Conservation (phyloP, 2,113 vertebrate species). For the Elgaria multicarinata region DNA sequence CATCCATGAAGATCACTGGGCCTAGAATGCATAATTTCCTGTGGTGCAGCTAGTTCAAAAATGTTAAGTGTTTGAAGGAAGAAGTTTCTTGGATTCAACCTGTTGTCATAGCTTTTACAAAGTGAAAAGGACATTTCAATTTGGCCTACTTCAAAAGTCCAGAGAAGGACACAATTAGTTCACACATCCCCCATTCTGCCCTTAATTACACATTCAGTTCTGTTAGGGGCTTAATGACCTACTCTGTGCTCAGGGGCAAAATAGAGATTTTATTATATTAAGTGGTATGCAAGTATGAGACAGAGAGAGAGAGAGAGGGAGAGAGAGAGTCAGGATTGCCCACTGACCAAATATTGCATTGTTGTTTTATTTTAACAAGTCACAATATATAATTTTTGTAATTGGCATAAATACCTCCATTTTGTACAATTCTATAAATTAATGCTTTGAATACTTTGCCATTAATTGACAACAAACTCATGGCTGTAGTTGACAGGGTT, state of each 20-base stretch:
- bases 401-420: background rate
- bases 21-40: slow-evolving; percentile 32
- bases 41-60: slow-evolving; percentile 23
- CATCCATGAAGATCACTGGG: background rate
- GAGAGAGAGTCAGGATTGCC: background rate
- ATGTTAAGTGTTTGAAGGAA: slow-evolving; percentile 1
- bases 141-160: background rate
- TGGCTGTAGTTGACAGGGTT: background rate
- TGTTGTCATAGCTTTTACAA: background rate
- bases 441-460: background rate
- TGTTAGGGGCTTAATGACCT: background rate
- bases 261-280: no score
- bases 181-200: background rate
- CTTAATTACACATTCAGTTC: background rate
- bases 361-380: background rate
- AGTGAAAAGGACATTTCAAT: background rate
- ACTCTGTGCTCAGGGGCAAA: no score
- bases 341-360: background rate
- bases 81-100: slow-evolving; percentile 26
- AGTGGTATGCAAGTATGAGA: no score
- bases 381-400: background rate
- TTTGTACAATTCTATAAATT: background rate
- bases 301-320: no score
- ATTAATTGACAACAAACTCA: background rate
- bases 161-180: background rate